Evolutionary conservation across 2,888 invertebrate genomes (phyloP).

Genomic region (Pachliopta kotzebuea): DNA sequence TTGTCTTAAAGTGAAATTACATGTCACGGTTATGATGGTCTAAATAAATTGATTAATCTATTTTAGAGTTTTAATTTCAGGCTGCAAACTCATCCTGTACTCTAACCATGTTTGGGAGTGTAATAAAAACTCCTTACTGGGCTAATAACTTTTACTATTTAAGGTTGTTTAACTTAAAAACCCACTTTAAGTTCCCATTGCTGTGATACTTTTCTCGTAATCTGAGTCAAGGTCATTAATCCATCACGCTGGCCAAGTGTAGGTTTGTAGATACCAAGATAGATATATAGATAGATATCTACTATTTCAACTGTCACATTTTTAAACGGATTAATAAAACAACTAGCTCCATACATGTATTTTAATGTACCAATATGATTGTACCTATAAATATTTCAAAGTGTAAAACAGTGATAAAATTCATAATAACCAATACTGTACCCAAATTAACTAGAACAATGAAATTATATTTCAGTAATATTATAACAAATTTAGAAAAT

Average conservation of each 20-base stretch:
- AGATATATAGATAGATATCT: neutral
- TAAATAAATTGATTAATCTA: conserved; percentile 14
- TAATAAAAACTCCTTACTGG: no score
- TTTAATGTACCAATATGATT: conserved; percentile 79
- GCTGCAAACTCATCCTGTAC: neutral
- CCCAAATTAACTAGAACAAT: conserved; percentile 63
- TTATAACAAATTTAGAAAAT: conserved; percentile 48
- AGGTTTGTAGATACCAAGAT: no score
- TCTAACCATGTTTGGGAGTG: neutral
- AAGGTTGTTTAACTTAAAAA: neutral
- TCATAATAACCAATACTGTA: conserved; percentile 76
- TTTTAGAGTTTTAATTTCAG: conserved; percentile 7
- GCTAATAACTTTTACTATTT: no score
- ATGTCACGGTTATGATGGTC: conserved; percentile 9
- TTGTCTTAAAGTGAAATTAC: conserved; percentile 11
- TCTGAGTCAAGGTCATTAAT: no score
- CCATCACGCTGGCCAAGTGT: no score
- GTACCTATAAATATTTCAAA: conserved; percentile 80
- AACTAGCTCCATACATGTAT: conserved; percentile 72
- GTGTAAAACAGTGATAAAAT: conserved; percentile 82
- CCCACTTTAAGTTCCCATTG: no score
- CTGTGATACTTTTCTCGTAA: no score
- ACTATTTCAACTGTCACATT: neutral
- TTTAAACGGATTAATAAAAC: conserved; percentile 55
- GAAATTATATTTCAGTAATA: conserved; percentile 64